phyloP scores from a whole-genome alignment of 2,113 vertebrate species.

The Copsychus sechellarum region DNA sequence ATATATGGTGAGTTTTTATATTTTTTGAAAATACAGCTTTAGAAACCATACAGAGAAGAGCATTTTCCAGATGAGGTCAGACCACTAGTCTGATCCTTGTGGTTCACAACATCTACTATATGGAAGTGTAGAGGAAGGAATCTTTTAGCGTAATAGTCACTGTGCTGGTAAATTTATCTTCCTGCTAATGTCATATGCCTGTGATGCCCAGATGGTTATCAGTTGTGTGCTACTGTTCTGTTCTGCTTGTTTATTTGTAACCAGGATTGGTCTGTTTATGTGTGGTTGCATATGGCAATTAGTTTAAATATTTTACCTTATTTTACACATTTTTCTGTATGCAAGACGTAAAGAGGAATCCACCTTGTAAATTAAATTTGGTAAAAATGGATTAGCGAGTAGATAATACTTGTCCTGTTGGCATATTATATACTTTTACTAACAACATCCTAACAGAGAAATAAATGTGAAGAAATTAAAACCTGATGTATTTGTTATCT shows the following conservation, averaged over 20 bases:
- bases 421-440: background rate
- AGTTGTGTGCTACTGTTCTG: background rate
- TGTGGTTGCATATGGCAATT: background rate
- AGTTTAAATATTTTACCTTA: background rate
- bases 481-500: background rate
- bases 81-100: background rate
- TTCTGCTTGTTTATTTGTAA: constrained; percentile 7
- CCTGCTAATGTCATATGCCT: background rate
- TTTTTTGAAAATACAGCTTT: background rate
- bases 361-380: background rate
- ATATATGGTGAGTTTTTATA: accelerated
- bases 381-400: background rate
- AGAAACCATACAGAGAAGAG: background rate
- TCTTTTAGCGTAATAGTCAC: background rate
- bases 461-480: background rate
- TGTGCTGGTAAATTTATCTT: background rate
- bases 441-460: background rate
- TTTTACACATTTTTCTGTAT: background rate
- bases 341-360: background rate
- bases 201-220: background rate
- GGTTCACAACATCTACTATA: background rate
- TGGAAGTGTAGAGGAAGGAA: background rate
- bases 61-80: background rate
- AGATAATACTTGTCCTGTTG: background rate
- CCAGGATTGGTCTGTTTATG: background rate